Evolutionary conservation across 2,113 vertebrate species (phyloP), one percentile per base, ranked within the genome.

Genomic region (Mastomys coucha): DNA sequence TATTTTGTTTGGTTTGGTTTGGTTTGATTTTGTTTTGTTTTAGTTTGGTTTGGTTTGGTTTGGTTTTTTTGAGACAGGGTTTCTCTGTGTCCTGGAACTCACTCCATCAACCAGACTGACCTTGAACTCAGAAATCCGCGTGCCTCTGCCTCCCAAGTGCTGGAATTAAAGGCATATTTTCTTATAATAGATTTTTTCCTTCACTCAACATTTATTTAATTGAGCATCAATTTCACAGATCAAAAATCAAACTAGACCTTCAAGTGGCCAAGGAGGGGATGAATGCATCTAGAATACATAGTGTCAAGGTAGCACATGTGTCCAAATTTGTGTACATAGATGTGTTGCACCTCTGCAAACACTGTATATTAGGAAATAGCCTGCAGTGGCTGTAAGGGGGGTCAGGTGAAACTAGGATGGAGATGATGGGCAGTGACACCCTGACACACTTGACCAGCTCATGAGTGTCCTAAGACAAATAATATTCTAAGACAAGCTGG

Each of bases 221-320:
- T 89, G 69, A 94, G 49, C 49, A 85, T 53, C 56, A 85, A 51
- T 36, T 63, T 39, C 39, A 39, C 4, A 36, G 39, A 56, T 70
- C 49, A 75, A 90, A 65, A 94, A 58, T 80, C 70, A 92, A 86
- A 67, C 58, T 65, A 93, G 65, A 26, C 31, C 31, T 86, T 87
- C 49, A 80, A 69, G 28, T 8, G 49, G 45, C 45, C 42, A 92
- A 1, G 20, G 20, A 82, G 8, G 20, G 73, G 67, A 87, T 12
- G 24, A 81, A 33, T 2, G 97, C 94, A 39, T 51, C n/a, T 73
- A 75, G 80, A 80, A 91, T 60, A 69, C 8, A 33, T 39, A 58
- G n/a, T 73, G 13, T 75, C n/a, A 42, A 69, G 0, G 58, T 2
- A 33, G 16, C 9, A 36, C 51, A 28, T 49, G 11, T 42, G 72